Conservation (phyloP, 2,797 vertebrate genomes). For the Cossypha dichroa region DNA sequence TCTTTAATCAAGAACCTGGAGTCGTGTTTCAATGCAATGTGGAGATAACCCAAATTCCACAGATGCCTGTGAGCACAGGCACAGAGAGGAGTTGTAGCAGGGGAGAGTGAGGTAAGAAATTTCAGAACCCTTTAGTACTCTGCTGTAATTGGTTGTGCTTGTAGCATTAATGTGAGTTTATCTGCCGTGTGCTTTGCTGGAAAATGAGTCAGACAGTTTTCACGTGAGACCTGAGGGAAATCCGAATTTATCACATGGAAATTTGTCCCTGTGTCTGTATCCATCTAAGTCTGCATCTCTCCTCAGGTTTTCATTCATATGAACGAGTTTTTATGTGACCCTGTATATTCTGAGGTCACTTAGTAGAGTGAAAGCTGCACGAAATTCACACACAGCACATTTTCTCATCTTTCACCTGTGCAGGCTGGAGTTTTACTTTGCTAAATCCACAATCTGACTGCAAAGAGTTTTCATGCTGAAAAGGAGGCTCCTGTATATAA, state of each 20-base stretch:
- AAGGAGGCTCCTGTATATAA: background rate
- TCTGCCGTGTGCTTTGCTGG: background rate
- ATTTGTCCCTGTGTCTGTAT: background rate
- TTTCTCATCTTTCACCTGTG: background rate
- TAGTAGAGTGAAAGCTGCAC: background rate
- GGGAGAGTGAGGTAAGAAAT: background rate
- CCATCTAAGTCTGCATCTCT: background rate
- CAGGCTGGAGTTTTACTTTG: background rate
- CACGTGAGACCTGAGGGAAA: background rate
- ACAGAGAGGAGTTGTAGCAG: background rate
- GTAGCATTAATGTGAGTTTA: background rate
- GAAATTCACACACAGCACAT: rapidly evolving
- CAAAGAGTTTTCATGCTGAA: background rate
- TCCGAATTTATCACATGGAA: rapidly evolving
- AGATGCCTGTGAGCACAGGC: background rate
- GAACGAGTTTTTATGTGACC: background rate
- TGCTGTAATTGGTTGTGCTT: background rate
- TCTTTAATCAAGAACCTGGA: background rate
- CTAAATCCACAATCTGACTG: background rate
- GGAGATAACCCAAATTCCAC: background rate
- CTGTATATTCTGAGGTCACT: background rate
- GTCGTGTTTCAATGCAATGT: background rate
- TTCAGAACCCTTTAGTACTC: background rate
- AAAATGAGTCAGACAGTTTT: background rate
- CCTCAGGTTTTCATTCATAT: background rate